A percentile compares a stretch with the other conserved stretches of the same genome.
Conservation (phyloP, 2,888 invertebrate species). For the Lingula anatina region DNA sequence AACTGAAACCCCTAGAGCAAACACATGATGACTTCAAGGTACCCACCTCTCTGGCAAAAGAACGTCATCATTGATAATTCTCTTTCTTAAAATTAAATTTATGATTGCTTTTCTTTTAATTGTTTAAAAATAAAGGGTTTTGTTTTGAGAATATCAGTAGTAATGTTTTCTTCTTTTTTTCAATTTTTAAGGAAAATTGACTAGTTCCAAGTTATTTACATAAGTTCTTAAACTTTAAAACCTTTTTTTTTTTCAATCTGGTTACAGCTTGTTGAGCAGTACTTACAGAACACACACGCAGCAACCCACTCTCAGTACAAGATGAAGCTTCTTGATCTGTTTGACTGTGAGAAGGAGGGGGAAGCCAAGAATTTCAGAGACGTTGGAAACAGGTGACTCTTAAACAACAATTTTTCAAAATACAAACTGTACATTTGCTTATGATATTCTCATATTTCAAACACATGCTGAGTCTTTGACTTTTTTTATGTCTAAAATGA, state of each 20-base stretch:
- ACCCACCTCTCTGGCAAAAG: conserved; percentile 3
- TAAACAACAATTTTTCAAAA: too few relatives aligned
- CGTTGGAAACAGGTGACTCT: conserved; percentile 49
- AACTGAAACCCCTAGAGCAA: conserved; percentile 44
- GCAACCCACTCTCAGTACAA: conserved; percentile 53
- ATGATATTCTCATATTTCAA: not conserved
- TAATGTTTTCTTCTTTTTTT: too few relatives aligned
- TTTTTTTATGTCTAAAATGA: too few relatives aligned
- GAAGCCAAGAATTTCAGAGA: conserved; percentile 48
- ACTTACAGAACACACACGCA: conserved; percentile 54
- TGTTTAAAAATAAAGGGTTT: too few relatives aligned
- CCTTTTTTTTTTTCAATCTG: too few relatives aligned
- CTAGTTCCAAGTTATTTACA: too few relatives aligned
- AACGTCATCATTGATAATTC: not conserved
- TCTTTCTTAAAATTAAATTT: too few relatives aligned
- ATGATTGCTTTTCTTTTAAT: too few relatives aligned
- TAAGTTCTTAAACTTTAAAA: too few relatives aligned
- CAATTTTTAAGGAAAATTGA: too few relatives aligned
- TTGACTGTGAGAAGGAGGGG: conserved; percentile 42
- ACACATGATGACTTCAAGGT: conserved; percentile 48
- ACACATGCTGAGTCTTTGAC: too few relatives aligned
- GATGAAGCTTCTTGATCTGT: conserved; percentile 53
- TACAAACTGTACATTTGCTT: not conserved
- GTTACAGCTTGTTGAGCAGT: conserved; percentile 50
- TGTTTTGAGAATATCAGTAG: too few relatives aligned